A percentile compares a stretch with the other conserved stretches of the same genome.
These are phyloP conservation scores for Liodrosophila aerea DNA, from an alignment of 2,888 invertebrate species.

Conservation along the genomic window DNA sequence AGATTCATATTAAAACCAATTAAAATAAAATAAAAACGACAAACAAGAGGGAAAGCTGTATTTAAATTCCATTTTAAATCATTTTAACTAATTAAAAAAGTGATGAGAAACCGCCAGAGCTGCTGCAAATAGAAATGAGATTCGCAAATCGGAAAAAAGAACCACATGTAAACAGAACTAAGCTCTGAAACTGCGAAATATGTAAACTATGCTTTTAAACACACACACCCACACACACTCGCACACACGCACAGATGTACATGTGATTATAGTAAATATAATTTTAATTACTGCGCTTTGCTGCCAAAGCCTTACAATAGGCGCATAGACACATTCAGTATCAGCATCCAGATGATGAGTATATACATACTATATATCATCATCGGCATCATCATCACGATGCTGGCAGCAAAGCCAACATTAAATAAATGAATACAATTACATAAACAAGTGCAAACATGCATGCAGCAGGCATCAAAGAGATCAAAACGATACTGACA, in stretches of 20 bases:
- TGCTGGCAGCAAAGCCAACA: background rate
- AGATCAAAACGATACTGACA: background rate
- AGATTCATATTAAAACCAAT: slow-evolving; percentile 11
- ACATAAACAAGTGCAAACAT: slow-evolving; percentile 34
- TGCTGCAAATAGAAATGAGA: slow-evolving; percentile 9
- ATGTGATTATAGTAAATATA: slow-evolving; percentile 57
- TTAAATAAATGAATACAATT: slow-evolving; percentile 38
- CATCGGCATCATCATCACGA: too few relatives aligned
- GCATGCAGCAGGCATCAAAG: slow-evolving; percentile 13
- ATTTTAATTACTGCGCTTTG: slow-evolving; percentile 66
- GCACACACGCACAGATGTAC: slow-evolving; percentile 3
- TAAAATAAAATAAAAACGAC: slow-evolving; percentile 26
- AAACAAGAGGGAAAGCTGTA: slow-evolving; percentile 29
- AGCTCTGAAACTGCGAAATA: slow-evolving; percentile 35
- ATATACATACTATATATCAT: slow-evolving; percentile 3
- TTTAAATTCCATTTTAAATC: slow-evolving; percentile 58
- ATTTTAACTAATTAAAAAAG: slow-evolving; percentile 74
- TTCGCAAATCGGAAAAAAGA: background rate
- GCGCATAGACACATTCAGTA: slow-evolving; percentile 42
- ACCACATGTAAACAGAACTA: slow-evolving; percentile 45
- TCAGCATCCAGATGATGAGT: slow-evolving; percentile 21
- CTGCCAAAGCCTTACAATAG: slow-evolving; percentile 15
- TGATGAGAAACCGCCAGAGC: slow-evolving; percentile 62
- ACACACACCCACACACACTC: slow-evolving; percentile 9
- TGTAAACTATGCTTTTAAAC: slow-evolving; percentile 61